Evolutionary conservation across 1,140 invertebrate species (phyloP).

Genomic region (Drosophila malerkotliana): DNA sequence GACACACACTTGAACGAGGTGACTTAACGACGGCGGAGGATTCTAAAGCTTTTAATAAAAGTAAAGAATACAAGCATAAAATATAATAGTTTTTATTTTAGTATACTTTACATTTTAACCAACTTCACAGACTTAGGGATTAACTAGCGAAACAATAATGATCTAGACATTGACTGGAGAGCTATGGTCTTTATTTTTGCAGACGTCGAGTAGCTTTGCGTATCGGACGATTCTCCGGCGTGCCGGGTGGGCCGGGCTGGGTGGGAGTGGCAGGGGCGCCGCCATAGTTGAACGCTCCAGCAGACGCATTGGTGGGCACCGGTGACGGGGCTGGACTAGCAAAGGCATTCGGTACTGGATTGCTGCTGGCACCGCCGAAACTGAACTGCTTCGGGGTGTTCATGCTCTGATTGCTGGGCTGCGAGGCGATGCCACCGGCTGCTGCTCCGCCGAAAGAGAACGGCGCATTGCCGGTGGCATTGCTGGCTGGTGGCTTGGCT

Average conservation of each 20-base stretch:
- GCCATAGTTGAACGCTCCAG: constrained; percentile 48
- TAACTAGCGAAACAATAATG: constrained; percentile 15
- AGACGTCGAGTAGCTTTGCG: constrained; percentile 60
- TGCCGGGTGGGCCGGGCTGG: constrained; percentile 53
- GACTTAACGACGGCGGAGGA: constrained; percentile 46
- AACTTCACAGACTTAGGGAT: background rate
- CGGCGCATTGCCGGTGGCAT: constrained; percentile 24
- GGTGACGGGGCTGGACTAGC: constrained; percentile 38
- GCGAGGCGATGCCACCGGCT: constrained; percentile 42
- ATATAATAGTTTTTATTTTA: background rate
- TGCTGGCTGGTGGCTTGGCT: constrained; percentile 8
- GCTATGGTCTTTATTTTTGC: constrained; percentile 50
- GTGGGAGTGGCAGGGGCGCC: constrained; percentile 16
- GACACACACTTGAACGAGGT: constrained; percentile 55
- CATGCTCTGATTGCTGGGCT: constrained; percentile 33
- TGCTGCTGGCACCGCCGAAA: constrained; percentile 42
- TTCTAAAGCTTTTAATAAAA: constrained; percentile 75
- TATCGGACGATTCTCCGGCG: constrained; percentile 43
- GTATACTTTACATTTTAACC: background rate
- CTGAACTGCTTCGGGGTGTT: constrained; percentile 54
- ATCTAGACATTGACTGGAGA: background rate
- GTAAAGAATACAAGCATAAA: constrained; percentile 57
- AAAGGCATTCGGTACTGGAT: constrained; percentile 33
- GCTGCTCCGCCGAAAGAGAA: constrained; percentile 49
- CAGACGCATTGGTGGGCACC: constrained; percentile 16